Base-by-base conservation (phyloP, 2,113 vertebrate genomes). In the Bubo scandiacus region DNA sequence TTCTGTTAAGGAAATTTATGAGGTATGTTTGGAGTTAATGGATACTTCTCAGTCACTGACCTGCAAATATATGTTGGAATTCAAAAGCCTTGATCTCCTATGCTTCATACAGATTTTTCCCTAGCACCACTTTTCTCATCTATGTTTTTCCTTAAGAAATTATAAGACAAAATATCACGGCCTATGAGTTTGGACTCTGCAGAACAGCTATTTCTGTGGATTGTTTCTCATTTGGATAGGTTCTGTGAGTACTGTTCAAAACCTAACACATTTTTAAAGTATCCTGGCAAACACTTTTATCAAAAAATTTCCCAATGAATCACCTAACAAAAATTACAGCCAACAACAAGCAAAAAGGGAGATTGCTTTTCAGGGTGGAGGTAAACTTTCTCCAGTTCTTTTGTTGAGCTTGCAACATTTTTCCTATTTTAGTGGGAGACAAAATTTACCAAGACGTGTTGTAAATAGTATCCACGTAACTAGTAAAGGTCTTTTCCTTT, bases 231-330 rank as follows among this genome's bases (percentile, higher is more conserved):
- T 22, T 30, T 65, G 66, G 94, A 51, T 45, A 68, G 27, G 15
- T 81, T 90, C 88, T 95, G 77, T 89, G 93, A 88, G 49, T 72
- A 2, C 40, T 54, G 58, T 85, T 97, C 81, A 92, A 96, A 97
- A 95, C 59, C 63, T 12, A 71, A 59, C 71, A 63, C 58, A 51
- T 81, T 85, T 94, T 80, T 88, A 79, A 97, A 95, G 45, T 51
- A 57, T 95, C 65, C 54, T 95, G 80, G 81, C 51, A 92, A 92
- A 94, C 36, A n/a, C 32, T 83, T 67, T 38, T 42, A 49, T 47
- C 0, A 5, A 80, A 90, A 94, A 45, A 30, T 38, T 92, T 96
- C 40, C 75, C 84, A 70, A 0, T 57, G 81, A 93, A 80, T 96
- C 71, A 55, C 91, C 47, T 73, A 72, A 88, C 67, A 95, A 42